Base-by-base conservation (phyloP, 2,888 invertebrate species). In the Ormyrus nitidulus region DNA sequence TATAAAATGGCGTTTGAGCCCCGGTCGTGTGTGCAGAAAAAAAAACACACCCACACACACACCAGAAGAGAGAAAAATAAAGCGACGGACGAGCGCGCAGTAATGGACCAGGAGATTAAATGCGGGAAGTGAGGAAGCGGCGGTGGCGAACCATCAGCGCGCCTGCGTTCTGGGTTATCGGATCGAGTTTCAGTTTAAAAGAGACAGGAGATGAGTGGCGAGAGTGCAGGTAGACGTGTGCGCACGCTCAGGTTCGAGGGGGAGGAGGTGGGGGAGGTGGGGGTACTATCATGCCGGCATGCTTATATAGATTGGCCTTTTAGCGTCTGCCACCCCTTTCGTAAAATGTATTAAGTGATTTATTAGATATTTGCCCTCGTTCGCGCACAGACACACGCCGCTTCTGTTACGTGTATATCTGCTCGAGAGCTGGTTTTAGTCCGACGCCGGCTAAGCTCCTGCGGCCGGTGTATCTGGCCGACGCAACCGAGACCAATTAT, bases 311-410 rank as follows among this genome's bases (percentile, higher is more conserved):
- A 81, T 84, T 86, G 85, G 85, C 85, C 85, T 87, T 88, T 88
- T 86, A 86, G 85, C 85, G 83, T 85, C 85, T 83, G 83, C 85
- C 84, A 83, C 85, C 85, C 85, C 85, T 86, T 85, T 82, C 83
- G 83, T 81, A 83, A 85, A 86, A 87, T 86, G 85, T 86, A 87
- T 86, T 86, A 85, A 87, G 85, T 88, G 87, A 89, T 88, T 89
- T 88, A 88, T 88, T 88, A 87, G 85, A 88, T 87, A 86, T 88
- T 88, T 86, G 84, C 85, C 83, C 83, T 84, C 83, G 83, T 83
- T 77, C 76, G 80, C 53, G 51, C 61, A 64, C 77, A n/a, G n/a
- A 8, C 13, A 10, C 73, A 19, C 44, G 34, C 61, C 10, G 8
- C 34, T 10, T n/a, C 51, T 61, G 10, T 34, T 51, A 59, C 71